Conservation (phyloP, 2,797 vertebrate species). For the Crypturellus tataupa region DNA sequence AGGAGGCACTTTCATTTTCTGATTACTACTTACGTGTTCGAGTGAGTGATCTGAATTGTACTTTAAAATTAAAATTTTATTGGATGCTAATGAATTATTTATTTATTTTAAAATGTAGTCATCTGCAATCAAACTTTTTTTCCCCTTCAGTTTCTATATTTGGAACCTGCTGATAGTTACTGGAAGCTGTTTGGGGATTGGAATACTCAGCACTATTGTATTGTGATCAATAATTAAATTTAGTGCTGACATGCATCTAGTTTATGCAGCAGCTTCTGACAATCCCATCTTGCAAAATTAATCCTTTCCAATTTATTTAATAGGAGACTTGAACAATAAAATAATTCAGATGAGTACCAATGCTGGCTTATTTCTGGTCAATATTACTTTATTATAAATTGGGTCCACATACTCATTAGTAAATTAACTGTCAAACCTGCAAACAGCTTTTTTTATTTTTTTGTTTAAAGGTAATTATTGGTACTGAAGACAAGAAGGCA, state of each 20-base stretch:
- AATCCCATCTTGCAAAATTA: conserved; percentile 88
- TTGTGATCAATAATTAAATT: conserved; percentile 93
- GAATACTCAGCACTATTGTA: conserved; percentile 93
- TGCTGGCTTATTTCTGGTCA: conserved; percentile 83
- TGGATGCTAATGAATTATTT: conserved; percentile 82
- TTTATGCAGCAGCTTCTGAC: conserved; percentile 85
- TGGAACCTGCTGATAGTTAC: conserved; percentile 90
- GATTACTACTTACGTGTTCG: conserved; percentile 55
- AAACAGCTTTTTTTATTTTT: conserved; percentile 78
- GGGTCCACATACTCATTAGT: conserved; percentile 85
- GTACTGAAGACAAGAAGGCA: conserved; percentile 86
- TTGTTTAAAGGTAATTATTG: conserved; percentile 87
- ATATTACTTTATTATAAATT: conserved; percentile 87
- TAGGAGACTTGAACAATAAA: conserved; percentile 86
- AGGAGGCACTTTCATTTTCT: conserved; percentile 44
- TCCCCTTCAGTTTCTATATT: conserved; percentile 79
- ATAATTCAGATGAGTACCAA: conserved; percentile 83
- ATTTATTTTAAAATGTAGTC: conserved; percentile 83
- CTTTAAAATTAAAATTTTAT: conserved; percentile 82
- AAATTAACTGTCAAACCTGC: conserved; percentile 88
- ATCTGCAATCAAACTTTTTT: conserved; percentile 80
- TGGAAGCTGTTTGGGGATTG: conserved; percentile 86
- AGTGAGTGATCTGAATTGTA: conserved; percentile 71
- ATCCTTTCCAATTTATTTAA: conserved; percentile 88
- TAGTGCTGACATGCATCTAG: conserved; percentile 91